Evolutionary conservation across 1,140 invertebrate genomes (phyloP).

Genomic region (Uloborus diversus): DNA sequence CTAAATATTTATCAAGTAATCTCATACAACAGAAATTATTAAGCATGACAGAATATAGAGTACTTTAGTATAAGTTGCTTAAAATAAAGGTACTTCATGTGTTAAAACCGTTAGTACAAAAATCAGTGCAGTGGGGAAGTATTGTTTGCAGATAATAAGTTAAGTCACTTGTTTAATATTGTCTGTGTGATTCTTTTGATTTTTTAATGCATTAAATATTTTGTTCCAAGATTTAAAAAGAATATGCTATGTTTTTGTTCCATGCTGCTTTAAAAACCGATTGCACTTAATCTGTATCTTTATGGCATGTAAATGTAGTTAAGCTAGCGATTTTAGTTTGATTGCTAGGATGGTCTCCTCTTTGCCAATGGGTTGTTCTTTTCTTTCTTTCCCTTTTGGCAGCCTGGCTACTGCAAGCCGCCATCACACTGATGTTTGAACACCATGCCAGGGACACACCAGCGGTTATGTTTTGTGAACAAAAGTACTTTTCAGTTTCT

Average conservation of each 20-base stretch:
- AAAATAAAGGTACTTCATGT: too few relatives aligned
- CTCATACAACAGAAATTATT: too few relatives aligned
- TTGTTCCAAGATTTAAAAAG: not conserved
- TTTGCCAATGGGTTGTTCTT: slow-evolving; percentile 53
- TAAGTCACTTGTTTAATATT: too few relatives aligned
- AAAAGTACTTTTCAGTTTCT: slow-evolving; percentile 46
- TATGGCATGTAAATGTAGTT: slow-evolving; percentile 39
- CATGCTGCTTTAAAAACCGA: slow-evolving; percentile 18
- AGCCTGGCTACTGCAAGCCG: slow-evolving; percentile 54
- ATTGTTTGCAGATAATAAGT: too few relatives aligned
- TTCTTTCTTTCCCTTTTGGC: slow-evolving; percentile 54
- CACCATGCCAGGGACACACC: slow-evolving; percentile 49
- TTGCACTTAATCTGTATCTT: slow-evolving; percentile 23
- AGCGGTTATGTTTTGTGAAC: slow-evolving; percentile 52
- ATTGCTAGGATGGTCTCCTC: slow-evolving; percentile 39
- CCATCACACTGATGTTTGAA: slow-evolving; percentile 53
- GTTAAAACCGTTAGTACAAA: too few relatives aligned
- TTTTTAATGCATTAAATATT: not conserved
- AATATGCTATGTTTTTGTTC: slow-evolving; percentile 12
- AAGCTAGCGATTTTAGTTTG: slow-evolving; percentile 52
- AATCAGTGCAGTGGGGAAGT: too few relatives aligned
- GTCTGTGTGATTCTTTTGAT: too few relatives aligned
- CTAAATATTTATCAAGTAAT: too few relatives aligned
- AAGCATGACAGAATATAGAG: too few relatives aligned
- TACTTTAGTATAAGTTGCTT: too few relatives aligned